Evolutionary conservation across 2,113 vertebrate species (phyloP), one percentile per base, ranked within the genome.

Genomic region (Alethe diademata): DNA sequence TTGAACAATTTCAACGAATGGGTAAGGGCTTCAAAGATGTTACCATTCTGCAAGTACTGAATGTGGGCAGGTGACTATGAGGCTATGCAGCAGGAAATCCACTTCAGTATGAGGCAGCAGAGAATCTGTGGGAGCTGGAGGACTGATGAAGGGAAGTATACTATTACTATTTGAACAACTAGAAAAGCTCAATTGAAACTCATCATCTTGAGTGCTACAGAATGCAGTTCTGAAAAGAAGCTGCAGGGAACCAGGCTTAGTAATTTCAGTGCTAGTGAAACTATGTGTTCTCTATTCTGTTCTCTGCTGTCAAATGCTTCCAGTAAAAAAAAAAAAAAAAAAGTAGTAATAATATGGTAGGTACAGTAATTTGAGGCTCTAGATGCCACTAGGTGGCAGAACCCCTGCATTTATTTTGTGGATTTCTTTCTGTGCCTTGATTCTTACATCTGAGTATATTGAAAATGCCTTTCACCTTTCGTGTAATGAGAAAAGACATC

Each of bases 371-470:
- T 86, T 73, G 38, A 83, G 60, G 58, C 64, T 86, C 42, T 92
- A 12, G 40, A 11, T 88, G 50, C 96, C 93, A 88, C 96, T 96
- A 96, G 95, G 62, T 96, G 95, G 95, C 95, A 96, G 88, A 97
- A 93, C 86, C 86, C 82, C 29, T 92, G 88, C 86, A 54, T 94
- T 20, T 90, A 3, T 86, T 90, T 35, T 73, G 20, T 66, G 18
- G 3, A 78, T 82, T 50, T 51, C 36, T 90, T 91, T 80, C 19
- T 71, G 22, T 56, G 20, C 62, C 33, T 89, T 87, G 31, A 29
- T 82, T 93, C 29, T 70, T 79, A 35, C 35, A 35, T 61, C n/a
- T 43, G 18, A 73, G 5, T 71, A 17, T 31, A 11, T 19, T 20
- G 12, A 83, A 89, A 90, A 50, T 79, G 17, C 6, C 79, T 53